Base-by-base conservation (phyloP, 2,888 invertebrate genomes). In the Cerceris ruficornis region DNA sequence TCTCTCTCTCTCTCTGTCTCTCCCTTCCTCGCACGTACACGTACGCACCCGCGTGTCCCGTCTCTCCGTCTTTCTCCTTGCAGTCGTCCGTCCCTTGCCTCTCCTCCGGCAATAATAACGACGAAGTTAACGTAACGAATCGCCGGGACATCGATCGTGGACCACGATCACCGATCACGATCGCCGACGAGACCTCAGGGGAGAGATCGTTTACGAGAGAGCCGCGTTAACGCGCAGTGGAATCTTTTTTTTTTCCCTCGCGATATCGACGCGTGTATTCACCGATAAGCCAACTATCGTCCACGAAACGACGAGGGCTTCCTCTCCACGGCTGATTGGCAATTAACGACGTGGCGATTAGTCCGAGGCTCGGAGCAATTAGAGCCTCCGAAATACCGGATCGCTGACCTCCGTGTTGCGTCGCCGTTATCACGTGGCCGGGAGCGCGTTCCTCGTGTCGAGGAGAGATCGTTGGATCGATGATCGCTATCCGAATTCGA, bases 41-140 rank as follows among this genome's bases (percentile, higher is more conserved):
- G 11, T 11, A 77, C 85, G 83, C 71, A 85, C 71, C 79, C 57
- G 70, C 58, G 75, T 66, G 66, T 57, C 69, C 55, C 66, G 8
- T 11, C 11, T 46, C 11, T 46, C 46, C 11, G 1, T 46, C 46
- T 1, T 46, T 8, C 1, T 41, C 8, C 17, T 17, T 41, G 11
- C 17, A 39, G n/a, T 28, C 28, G 6, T 6, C 60, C 8, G 7
- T 14, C 60, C 14, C 14, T 60, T 60, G 6, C 14, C 41, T 13
- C 43, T 42, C 41, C 1, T 17, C 72, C 77, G 70, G 78, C 76
- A 71, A 81, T 77, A 74, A 67, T 74, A 66, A 65, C 62, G 54
- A 77, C 66, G 46, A 68, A 71, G 28, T 68, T 59, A 69, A 66
- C 50, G 57, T n/a, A 46, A 52, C 59, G 59, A 57, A 67, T 58